Percentiles rank a stretch among this genome's conserved stretches.
These are phyloP conservation scores for Capreolus pygargus DNA, from an alignment of 2,113 vertebrate genomes.

Conservation along the genomic window DNA sequence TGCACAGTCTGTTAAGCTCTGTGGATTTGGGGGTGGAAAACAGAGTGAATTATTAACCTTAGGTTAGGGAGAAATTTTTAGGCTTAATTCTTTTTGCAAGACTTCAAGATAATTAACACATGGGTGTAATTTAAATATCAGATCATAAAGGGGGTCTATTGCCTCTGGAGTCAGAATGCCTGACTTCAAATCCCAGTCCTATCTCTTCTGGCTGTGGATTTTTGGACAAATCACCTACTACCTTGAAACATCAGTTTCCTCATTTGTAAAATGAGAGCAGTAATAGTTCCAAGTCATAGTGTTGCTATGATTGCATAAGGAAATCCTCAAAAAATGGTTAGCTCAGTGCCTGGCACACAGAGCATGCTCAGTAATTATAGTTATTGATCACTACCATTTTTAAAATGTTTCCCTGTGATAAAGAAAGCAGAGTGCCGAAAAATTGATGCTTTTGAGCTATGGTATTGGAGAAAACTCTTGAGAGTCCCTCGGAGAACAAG, in stretches of 20 bases:
- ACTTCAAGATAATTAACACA: not conserved
- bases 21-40: not conserved
- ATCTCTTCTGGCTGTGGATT: not conserved
- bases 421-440: not conserved
- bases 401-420: not conserved
- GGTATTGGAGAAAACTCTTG: not conserved
- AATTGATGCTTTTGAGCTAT: not conserved
- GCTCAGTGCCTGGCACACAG: not conserved
- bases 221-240: not conserved
- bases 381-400: not conserved
- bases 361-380: not conserved
- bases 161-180: not conserved
- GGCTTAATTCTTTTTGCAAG: slow-evolving; percentile 10
- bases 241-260: not conserved
- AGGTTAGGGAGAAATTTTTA: not conserved
- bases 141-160: not conserved
- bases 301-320: not conserved
- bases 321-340: not conserved
- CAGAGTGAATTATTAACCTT: not conserved
- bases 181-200: not conserved
- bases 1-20: not conserved
- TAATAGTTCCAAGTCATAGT: not conserved
- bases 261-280: not conserved
- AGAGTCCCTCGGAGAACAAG: not conserved
- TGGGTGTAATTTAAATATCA: not conserved